Evolutionary conservation across 2,797 vertebrate genomes (phyloP), one percentile per base, ranked within the genome.

Genomic region (Gymnoscopelus microlampas): DNA sequence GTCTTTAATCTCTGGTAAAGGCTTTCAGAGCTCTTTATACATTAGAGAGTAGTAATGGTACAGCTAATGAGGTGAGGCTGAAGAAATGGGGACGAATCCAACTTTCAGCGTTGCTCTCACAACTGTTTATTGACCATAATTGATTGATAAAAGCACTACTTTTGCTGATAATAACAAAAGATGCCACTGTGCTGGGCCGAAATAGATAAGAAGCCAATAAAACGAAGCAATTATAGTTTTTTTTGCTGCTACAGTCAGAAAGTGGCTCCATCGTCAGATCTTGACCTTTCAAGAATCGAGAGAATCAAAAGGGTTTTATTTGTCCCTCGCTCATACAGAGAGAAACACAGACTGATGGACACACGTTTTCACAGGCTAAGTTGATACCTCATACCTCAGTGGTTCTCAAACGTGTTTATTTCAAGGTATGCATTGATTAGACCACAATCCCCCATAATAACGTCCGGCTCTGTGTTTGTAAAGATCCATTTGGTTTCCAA

Each of bases 31-130:
- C 58, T 26, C 47, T 70, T 79, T 26, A 53, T 63, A 60, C 54
- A 23, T 59, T 58, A 56, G 53, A 73, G 75, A 79, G 54, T 3
- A 68, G 73, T 83, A 83, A 85, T 86, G 74, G 87, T 76, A 74
- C 75, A 68, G 81, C 78, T 85, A 86, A 86, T 88, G 83, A 86
- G 80, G 70, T 84, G 81, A 77, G 54, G 72, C 73, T 12, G 68
- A 78, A 66, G 76, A 80, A 75, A 75, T 55, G 26, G 71, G 65
- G 72, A 82, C 53, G 62, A 60, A 65, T 82, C 72, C 66, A 66
- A 75, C 72, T 56, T 69, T 59, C 67, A 70, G 79, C 19, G 1
- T 78, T 70, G 56, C 57, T 67, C 62, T 32, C 65, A 49, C 53
- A 81, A 70, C 57, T 77, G 66, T 77, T 75, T 80, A 79, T 73